Conservation (phyloP, 2,797 vertebrate species). For the Tenualosa ilisha region DNA sequence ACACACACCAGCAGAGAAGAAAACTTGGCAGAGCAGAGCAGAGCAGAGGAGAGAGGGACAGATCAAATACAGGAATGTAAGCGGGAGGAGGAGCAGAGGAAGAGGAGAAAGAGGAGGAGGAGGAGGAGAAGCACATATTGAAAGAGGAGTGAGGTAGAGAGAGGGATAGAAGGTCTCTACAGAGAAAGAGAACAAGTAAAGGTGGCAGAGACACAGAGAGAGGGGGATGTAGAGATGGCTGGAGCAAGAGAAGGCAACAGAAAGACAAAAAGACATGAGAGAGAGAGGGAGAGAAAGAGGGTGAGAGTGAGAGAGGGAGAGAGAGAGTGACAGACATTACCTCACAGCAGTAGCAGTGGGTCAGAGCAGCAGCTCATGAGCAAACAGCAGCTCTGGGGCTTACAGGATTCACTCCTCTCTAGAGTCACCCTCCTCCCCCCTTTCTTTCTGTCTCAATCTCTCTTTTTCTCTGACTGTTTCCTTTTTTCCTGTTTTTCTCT, state of each 20-base stretch:
- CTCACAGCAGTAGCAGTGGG: not conserved
- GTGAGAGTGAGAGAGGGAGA: too few relatives aligned
- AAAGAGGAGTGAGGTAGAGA: not conserved
- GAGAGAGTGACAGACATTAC: not conserved
- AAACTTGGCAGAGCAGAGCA: not conserved
- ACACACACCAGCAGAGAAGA: not conserved
- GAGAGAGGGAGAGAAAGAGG: not conserved
- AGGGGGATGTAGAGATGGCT: too few relatives aligned
- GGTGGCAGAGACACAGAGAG: not conserved
- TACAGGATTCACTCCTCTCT: not conserved
- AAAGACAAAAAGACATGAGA: not conserved
- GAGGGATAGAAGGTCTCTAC: not conserved
- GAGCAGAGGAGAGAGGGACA: not conserved
- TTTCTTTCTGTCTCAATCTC: not conserved
- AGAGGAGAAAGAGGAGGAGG: not conserved
- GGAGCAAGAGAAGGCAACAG: too few relatives aligned
- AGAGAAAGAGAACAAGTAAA: not conserved
- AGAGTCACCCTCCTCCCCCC: not conserved
- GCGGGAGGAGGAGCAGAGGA: not conserved
- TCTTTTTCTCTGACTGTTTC: not conserved
- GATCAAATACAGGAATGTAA: too few relatives aligned
- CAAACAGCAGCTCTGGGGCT: not conserved
- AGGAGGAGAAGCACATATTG: not conserved
- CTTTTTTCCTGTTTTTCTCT: too few relatives aligned
- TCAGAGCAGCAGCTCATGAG: slow-evolving; percentile 5